These are phyloP conservation scores for Eudyptes chrysolophus DNA, from an alignment of 2,113 vertebrate species.

Conservation along the genomic window DNA sequence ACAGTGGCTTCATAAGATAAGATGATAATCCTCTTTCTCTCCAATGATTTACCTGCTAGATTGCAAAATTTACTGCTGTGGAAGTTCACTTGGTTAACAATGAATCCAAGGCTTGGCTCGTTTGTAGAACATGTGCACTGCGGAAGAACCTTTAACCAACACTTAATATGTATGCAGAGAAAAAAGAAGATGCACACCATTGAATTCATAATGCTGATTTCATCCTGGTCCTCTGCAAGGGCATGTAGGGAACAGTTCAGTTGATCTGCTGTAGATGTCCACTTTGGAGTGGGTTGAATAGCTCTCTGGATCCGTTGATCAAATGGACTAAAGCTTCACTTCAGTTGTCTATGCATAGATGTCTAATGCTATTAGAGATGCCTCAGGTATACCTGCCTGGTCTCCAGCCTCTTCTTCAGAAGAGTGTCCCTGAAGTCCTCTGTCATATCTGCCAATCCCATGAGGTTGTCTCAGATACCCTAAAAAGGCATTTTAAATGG, in stretches of 20 bases:
- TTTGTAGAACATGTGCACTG: not conserved
- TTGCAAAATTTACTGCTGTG: not conserved
- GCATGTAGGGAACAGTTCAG: not conserved
- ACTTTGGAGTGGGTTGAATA: not conserved
- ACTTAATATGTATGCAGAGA: not conserved
- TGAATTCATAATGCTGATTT: not conserved
- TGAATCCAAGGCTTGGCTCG: not conserved
- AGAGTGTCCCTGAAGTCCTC: not conserved
- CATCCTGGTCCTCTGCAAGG: not conserved
- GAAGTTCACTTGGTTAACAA: not conserved
- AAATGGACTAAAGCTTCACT: not conserved
- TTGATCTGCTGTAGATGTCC: not conserved
- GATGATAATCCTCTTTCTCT: not conserved
- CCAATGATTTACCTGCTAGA: not conserved
- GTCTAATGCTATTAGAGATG: not conserved
- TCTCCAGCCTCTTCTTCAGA: not conserved
- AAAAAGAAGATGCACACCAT: not conserved
- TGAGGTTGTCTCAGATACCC: not conserved
- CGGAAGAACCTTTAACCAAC: not conserved
- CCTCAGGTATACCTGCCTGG: not conserved
- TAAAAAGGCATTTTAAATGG: not conserved
- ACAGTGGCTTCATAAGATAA: not conserved
- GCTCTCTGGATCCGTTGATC: not conserved
- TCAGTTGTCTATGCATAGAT: not conserved
- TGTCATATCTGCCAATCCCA: not conserved